Base-by-base conservation (phyloP, 92 coral and sea anemone species). In the Parazoanthus darwini region DNA sequence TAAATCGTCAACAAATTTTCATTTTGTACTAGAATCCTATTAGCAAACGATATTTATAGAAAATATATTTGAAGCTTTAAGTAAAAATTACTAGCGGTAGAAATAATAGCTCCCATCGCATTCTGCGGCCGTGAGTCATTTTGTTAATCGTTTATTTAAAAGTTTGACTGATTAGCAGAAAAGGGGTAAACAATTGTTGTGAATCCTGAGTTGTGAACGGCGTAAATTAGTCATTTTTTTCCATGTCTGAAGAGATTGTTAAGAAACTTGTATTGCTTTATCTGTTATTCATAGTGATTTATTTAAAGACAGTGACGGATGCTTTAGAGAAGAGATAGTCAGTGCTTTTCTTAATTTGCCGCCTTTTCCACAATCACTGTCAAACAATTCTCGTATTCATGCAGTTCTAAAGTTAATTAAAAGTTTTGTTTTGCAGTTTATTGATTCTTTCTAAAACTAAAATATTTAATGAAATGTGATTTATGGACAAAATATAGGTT, bases 401-500 rank as follows among this genome's bases (percentile, higher is more conserved):
- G 79, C 79, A 44, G 29, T 44, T 84, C 66, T 48, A 71, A 84
- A 43, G 68, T 84, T 84, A 72, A 84, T 84, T 84, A 84, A 70
- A 79, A 71, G 78, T 6, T 66, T 82, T 68, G 23, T 79, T 63
- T 71, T 46, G 29, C 56, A 56, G 87, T 29, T 84, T 84, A 84
- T 84, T 84, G 78, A 59, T 72, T 84, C 56, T 70, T 54, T 46
- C 59, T 67, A 25, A 84, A 39, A 46, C 78, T 29, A 48, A 74
- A 82, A 84, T 80, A 84, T 42, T 26, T 84, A 71, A 84, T 84
- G 63, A 36, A 70, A 83, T 50, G 78, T 44, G 48, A 68, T 70
- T 54, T 70, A n/a, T 48, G 42, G 37, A 73, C 67, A 84, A 51
- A 84, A 46, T 36, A 35, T 15, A 36, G 44, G 73, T 20, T 80